Evolutionary conservation across 2,888 invertebrate species (phyloP), one percentile per base, ranked within the genome.

Genomic region (Reticulitermes lucifugus): DNA sequence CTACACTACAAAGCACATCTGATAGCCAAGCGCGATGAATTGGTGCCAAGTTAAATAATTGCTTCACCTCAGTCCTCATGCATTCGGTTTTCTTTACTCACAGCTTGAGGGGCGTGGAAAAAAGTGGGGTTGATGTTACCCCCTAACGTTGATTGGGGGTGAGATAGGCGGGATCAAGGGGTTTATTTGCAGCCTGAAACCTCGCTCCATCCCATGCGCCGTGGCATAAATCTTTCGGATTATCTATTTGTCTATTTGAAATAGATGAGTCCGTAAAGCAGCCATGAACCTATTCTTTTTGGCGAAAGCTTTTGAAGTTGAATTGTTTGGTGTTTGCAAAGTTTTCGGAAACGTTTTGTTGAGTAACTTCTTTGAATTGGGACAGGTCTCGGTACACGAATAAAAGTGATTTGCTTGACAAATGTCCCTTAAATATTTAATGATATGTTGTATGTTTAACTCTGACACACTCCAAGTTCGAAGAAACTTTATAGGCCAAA

Each of bases 101-200:
- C 35, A 29, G 73, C 41, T 73, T 18, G 41, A 73, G 73, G 73
- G 73, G 73, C 73, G 73, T 73, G 73, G 73, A 73, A 73, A 18
- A 41, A 73, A 41, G 14, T 41, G 41, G 73, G 73, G 73, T 14
- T 65, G 65, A n/a, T 65, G 65, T 65, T 25, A 65, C 65, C 65
- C 65, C n/a, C 65, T 25, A n/a, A 25, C 65, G 65, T 65, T 65
- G 73, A 41, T 73, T 73, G 73, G 41, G 29, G 73, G 35, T 73
- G 73, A 73, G 14, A 73, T 35, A 41, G 73, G 73, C 73, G 73
- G 73, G 73, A 73, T 73, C 35, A 73, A 73, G 73, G 73, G 73
- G 29, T 73, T 73, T 41, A 73, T 73, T 73, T 41, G 73, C 41
- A 25, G 12, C 73, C 35, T 35, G 41, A 10, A 41, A 21, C 25